Base-by-base conservation (phyloP, 1,140 invertebrate genomes). In the Drosophila erecta region DNA sequence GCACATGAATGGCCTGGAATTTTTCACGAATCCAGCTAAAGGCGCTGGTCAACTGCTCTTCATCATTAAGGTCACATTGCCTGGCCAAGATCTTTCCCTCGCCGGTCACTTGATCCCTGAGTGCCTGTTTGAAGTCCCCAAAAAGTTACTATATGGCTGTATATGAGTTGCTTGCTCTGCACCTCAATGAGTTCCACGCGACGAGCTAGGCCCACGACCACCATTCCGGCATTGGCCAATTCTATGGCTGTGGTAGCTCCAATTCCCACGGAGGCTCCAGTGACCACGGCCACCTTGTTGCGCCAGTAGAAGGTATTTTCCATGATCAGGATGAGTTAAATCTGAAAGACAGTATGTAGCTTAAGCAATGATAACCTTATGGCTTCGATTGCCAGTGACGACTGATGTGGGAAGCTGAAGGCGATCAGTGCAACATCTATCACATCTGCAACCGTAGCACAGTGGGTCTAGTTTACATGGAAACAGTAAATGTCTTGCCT, bases 241-340 rank as follows among this genome's bases (percentile, higher is more conserved):
- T 74, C 58, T 51, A 92, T 44, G 12, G 89, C 93, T 55, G 91
- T 93, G 47, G 84, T 81, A 6, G 93, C 93, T 4, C 95, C 95
- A 35, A 95, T 95, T 2, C 95, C 95, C 14, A 92, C 91, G n/a
- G 94, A 95, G 3, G 95, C 94, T 30, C 95, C 95, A 1, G 95
- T 95, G 0, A 96, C 93, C 17, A 96, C 91, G 2, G 94, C 95
- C 33, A 95, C 93, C 67, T 94, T 94, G 46, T 94, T 94, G 30
- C 71, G 72, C 94, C 94, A 95, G 15, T 93, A 78, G 43, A 74
- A 90, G 1, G 38, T 55, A 24, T 20, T 35, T 17, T 95, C 93
- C 94, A 95, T 95, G 8, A 17, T 67, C 12, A 3, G 7, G 33
- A n/a, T 2, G 20, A 15, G n/a, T 8, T 4, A 11, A 46, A 10